Evolutionary conservation across 1,140 invertebrate species (phyloP).

Genomic region (Gryon sp.): DNA sequence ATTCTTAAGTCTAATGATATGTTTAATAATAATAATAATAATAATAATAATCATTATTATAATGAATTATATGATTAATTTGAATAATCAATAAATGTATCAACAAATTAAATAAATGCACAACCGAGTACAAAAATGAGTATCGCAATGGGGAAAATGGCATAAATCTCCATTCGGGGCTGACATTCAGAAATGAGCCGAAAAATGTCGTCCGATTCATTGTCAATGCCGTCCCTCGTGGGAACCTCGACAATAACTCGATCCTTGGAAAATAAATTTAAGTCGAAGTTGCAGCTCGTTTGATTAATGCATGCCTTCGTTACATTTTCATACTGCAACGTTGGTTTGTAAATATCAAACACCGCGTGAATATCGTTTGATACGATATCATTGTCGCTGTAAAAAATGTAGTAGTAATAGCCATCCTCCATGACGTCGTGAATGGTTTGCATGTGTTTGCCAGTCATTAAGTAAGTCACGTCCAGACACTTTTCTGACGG

Average conservation of each 20-base stretch:
- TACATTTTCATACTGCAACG: conserved; percentile 87
- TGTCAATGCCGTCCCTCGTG: conserved; percentile 87
- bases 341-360: conserved; percentile 91
- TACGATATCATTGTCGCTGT: conserved; percentile 89
- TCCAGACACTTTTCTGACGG: conserved; percentile 84
- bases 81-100: too few relatives aligned
- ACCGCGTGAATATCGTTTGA: conserved; percentile 89
- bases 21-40: too few relatives aligned
- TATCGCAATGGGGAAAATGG: conserved; percentile 87
- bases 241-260: conserved; percentile 90
- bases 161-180: conserved; percentile 87
- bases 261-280: conserved; percentile 85
- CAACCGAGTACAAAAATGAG: conserved; percentile 87
- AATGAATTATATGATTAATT: too few relatives aligned
- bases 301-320: conserved; percentile 86
- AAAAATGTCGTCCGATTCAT: conserved; percentile 84
- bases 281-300: conserved; percentile 86
- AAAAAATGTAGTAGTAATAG: conserved; percentile 93
- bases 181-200: conserved; percentile 86
- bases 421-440: conserved; percentile 86
- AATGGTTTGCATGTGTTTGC: conserved; percentile 82
- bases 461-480: conserved; percentile 84
- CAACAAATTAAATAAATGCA: conserved; percentile 82
- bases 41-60: too few relatives aligned
- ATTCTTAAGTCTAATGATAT: too few relatives aligned